Evolutionary conservation across 2,888 invertebrate species (phyloP).

Genomic region (Drosophila neonasuta): DNA sequence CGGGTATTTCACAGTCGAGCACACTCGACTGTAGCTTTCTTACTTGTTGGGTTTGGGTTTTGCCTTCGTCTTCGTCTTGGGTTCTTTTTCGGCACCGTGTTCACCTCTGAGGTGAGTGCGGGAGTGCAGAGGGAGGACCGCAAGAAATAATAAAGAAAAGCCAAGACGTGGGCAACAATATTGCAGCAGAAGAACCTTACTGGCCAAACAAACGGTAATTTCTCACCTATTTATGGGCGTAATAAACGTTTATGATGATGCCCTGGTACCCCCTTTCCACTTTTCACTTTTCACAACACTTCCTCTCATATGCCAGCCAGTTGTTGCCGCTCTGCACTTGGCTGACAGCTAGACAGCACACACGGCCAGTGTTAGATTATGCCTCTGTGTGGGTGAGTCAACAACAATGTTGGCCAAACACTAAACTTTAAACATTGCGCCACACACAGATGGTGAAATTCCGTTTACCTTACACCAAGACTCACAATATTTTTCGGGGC

Average conservation of each 20-base stretch:
- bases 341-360: slow-evolving; percentile 33
- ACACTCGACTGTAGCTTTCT: too few species aligned
- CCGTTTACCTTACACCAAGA: background rate
- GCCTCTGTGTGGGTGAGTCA: slow-evolving; percentile 14
- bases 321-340: slow-evolving; percentile 15
- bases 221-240: slow-evolving; percentile 75
- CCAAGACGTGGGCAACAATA: slow-evolving; percentile 68
- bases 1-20: too few species aligned
- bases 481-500: slow-evolving; percentile 21
- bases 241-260: slow-evolving; percentile 78
- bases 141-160: slow-evolving; percentile 62
- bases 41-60: background rate
- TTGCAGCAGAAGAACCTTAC: slow-evolving; percentile 53
- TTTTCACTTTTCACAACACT: slow-evolving; percentile 1
- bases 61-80: background rate
- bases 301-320: slow-evolving; percentile 18
- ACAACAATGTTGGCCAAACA: slow-evolving; percentile 58
- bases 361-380: slow-evolving; percentile 44
- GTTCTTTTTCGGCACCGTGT: background rate
- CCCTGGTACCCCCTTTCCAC: slow-evolving; percentile 10
- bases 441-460: slow-evolving; percentile 19
- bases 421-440: slow-evolving; percentile 55
- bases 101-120: slow-evolving; percentile 24
- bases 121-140: slow-evolving; percentile 23
- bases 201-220: slow-evolving; percentile 73